phyloP scores from a whole-genome alignment of 1,140 invertebrate genomes.

The Dendroctonus ponderosae region DNA sequence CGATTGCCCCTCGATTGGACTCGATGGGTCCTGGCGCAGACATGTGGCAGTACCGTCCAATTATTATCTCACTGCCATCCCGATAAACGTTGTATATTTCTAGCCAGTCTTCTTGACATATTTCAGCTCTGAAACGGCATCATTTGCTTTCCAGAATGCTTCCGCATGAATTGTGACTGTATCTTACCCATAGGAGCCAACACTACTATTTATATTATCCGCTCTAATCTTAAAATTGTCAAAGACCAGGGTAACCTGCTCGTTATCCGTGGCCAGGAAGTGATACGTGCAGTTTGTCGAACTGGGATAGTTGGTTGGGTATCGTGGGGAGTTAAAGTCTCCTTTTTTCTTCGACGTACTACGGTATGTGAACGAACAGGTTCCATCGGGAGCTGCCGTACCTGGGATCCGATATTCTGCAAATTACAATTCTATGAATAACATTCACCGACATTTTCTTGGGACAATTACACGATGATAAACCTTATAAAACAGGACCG shows the following conservation, averaged over 20 bases:
- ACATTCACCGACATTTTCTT: no score
- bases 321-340: slow-evolving; percentile 92
- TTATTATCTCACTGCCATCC: slow-evolving; percentile 74
- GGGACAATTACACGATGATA: no score
- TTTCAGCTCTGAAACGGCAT: slow-evolving; percentile 55
- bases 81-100: slow-evolving; percentile 87
- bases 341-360: slow-evolving; percentile 82
- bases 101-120: slow-evolving; percentile 89
- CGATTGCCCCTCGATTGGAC: slow-evolving; percentile 79
- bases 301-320: slow-evolving; percentile 93
- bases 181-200: slow-evolving; percentile 60
- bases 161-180: neutral
- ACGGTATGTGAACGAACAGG: slow-evolving; percentile 87
- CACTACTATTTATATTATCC: slow-evolving; percentile 60
- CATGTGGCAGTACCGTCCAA: slow-evolving; percentile 82
- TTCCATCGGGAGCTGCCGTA: slow-evolving; percentile 84
- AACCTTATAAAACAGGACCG: no score
- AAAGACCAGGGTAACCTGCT: slow-evolving; percentile 90
- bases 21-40: slow-evolving; percentile 87
- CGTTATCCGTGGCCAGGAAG: slow-evolving; percentile 79
- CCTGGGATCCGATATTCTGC: slow-evolving; percentile 92
- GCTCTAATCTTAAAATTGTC: slow-evolving; percentile 87
- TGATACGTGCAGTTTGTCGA: slow-evolving; percentile 90
- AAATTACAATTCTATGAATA: slow-evolving; percentile 10
- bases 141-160: neutral